Conservation (phyloP, 2,797 vertebrate species). For the Crax fasciolata region DNA sequence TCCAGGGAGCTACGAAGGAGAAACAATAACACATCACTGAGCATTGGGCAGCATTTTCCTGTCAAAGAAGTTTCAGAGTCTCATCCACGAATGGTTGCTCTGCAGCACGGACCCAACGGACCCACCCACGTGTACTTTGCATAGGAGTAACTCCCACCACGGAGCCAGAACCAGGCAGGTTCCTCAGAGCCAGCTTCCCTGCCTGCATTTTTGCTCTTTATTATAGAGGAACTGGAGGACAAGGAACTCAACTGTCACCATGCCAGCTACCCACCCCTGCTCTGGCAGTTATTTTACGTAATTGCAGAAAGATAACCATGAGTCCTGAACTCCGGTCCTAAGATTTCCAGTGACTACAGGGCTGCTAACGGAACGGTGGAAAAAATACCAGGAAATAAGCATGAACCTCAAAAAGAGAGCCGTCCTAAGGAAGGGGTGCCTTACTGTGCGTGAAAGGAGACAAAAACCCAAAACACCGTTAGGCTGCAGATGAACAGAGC, state of each 20-base stretch:
- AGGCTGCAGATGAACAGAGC: not conserved
- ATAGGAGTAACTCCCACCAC: not conserved
- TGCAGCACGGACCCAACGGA: not conserved
- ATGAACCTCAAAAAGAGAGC: not conserved
- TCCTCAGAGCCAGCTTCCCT: not conserved
- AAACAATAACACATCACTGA: not conserved
- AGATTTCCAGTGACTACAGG: fast-evolving
- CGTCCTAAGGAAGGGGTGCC: not conserved
- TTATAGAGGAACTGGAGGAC: not conserved
- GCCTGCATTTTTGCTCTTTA: not conserved
- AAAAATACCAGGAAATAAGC: not conserved
- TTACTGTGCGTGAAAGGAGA: fast-evolving
- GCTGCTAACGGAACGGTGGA: not conserved
- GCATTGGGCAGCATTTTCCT: not conserved
- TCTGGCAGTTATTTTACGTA: not conserved
- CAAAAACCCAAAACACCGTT: fast-evolving
- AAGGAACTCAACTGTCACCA: not conserved
- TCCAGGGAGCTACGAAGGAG: not conserved
- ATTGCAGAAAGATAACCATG: not conserved
- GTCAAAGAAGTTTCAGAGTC: not conserved
- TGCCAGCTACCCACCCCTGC: not conserved
- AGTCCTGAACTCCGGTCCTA: fast-evolving
- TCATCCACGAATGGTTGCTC: not conserved
- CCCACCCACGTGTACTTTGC: not conserved
- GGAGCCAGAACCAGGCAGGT: not conserved